Evolutionary conservation across 2,797 vertebrate genomes (phyloP).

Genomic region (Galaxias olidus): DNA sequence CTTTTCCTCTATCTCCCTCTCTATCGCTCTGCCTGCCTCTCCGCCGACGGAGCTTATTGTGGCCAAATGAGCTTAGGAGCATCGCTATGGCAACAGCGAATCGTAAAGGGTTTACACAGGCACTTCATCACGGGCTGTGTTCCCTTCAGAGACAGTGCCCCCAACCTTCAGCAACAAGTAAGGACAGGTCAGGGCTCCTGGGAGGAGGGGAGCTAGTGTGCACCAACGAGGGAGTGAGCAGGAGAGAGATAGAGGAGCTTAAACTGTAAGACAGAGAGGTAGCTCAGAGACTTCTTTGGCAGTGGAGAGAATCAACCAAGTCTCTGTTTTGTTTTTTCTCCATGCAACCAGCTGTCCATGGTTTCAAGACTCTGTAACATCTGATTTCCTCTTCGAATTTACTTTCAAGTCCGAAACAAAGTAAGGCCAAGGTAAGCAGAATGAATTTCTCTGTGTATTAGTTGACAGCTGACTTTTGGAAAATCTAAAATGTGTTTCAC

Average conservation of each 20-base stretch:
- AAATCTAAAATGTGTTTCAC: background rate
- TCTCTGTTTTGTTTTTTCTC: conserved; percentile 14
- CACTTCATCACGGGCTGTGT: conserved; percentile 58
- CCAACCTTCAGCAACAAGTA: conserved; percentile 57
- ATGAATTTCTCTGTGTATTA: background rate
- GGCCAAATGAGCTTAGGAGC: conserved; percentile 78
- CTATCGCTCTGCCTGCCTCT: conserved; percentile 60
- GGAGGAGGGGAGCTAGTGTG: conserved; percentile 37
- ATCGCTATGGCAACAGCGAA: conserved; percentile 76
- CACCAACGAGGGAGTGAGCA: conserved; percentile 1
- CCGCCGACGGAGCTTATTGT: conserved; percentile 72
- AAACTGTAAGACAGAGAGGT: conserved; percentile 17
- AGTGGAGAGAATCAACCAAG: conserved; percentile 31
- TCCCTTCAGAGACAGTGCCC: conserved; percentile 43
- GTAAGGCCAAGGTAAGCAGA: conserved; percentile 48
- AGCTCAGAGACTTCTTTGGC: conserved; percentile 19
- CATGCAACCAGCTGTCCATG: conserved; percentile 4
- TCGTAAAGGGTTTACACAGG: conserved; percentile 62
- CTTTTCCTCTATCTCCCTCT: conserved; percentile 62
- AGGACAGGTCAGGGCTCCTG: conserved; percentile 60
- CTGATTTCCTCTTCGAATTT: conserved; percentile 23
- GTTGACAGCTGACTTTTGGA: background rate
- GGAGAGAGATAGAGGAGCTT: conserved; percentile 8
- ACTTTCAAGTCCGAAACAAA: conserved; percentile 23
- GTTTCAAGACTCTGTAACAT: conserved; percentile 20